phyloP scores from a whole-genome alignment of 1,140 invertebrate genomes.

The Conus betulinus region DNA sequence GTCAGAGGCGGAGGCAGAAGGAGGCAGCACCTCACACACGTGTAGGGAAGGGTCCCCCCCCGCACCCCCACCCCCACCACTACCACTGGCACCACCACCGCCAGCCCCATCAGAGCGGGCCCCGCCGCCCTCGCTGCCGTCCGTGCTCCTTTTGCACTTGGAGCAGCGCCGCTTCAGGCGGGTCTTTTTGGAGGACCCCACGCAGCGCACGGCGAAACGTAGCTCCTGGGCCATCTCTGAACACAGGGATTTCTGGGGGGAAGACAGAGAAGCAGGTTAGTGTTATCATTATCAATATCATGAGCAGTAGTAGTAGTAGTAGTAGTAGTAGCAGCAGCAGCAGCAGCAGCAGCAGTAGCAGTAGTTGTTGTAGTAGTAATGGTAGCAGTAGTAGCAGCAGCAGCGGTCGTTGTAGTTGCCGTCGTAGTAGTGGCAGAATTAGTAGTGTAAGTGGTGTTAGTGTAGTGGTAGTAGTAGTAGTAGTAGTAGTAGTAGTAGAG shows the following conservation, averaged over 20 bases:
- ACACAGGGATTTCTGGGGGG: constrained; percentile 88
- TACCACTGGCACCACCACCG: neutral
- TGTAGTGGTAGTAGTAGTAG: no score
- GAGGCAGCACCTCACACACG: constrained; percentile 21
- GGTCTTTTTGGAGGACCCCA: constrained; percentile 80
- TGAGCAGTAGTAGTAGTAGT: no score
- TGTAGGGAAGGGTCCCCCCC: neutral
- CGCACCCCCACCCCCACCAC: neutral
- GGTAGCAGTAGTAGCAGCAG: no score
- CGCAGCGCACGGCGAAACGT: constrained; percentile 91
- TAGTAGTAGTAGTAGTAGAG: no score
- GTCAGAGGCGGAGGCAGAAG: constrained; percentile 15
- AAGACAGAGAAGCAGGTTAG: neutral
- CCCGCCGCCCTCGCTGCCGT: constrained; percentile 14
- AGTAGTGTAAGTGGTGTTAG: no score
- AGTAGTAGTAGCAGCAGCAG: no score
- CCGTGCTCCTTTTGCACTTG: constrained; percentile 46
- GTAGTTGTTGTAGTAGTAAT: no score
- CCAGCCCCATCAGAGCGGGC: no score
- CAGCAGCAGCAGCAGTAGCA: no score
- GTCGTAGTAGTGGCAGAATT: no score
- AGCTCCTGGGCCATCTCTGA: constrained; percentile 97
- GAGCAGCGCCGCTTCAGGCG: constrained; percentile 49
- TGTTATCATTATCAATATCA: no score
- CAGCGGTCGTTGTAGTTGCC: no score